These are phyloP conservation scores for Chaetoderma sp. DNA, from an alignment of 2,888 invertebrate species.

Conservation along the genomic window DNA sequence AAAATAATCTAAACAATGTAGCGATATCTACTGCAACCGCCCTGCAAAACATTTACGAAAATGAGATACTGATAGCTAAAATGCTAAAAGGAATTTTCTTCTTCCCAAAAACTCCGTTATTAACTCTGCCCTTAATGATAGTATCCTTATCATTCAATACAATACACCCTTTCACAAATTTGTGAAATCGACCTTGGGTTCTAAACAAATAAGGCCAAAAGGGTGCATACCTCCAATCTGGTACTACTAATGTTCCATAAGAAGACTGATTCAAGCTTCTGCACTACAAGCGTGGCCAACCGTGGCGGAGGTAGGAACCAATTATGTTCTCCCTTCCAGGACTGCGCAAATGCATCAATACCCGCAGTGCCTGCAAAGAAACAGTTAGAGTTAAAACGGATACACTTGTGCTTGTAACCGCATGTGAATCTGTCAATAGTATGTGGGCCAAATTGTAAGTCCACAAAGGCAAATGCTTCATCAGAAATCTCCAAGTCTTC, in stretches of 20 bases:
- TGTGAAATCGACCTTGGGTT: too few relatives aligned
- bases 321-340: conserved; percentile 11
- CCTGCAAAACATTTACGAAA: conserved; percentile 2
- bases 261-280: neutral
- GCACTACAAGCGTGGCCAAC: neutral
- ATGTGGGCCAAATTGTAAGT: too few relatives aligned
- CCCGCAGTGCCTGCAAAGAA: conserved; percentile 14
- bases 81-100: too few relatives aligned
- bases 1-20: neutral
- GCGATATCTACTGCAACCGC: neutral
- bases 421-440: conserved; percentile 16
- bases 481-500: conserved; percentile 24
- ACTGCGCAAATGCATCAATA: conserved; percentile 7
- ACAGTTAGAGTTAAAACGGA: conserved; percentile 10
- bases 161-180: too few relatives aligned
- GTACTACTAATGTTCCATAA: too few relatives aligned
- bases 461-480: too few relatives aligned
- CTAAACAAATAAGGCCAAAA: too few relatives aligned
- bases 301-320: conserved; percentile 15
- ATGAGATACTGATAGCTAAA: too few relatives aligned
- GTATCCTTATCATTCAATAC: too few relatives aligned
- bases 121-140: too few relatives aligned
- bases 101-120: too few relatives aligned
- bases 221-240: too few relatives aligned
- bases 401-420: conserved; percentile 14